Evolutionary conservation across 2,888 invertebrate genomes (phyloP).

Genomic region (Pseudococcus viburni): DNA sequence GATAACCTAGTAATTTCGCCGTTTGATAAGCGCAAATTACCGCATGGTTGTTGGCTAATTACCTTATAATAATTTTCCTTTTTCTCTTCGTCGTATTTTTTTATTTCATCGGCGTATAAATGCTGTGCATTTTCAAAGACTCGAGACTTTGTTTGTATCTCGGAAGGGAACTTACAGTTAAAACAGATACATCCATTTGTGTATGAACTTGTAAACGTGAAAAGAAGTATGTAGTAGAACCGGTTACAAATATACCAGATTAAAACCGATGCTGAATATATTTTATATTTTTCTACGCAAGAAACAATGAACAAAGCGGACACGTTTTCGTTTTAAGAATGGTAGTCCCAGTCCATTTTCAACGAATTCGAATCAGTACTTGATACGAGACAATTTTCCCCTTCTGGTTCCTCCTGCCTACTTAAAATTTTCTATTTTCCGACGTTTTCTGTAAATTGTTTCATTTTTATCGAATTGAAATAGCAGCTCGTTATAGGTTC

Average conservation of each 20-base stretch:
- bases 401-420: not conserved
- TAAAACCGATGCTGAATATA: slow-evolving; percentile 47
- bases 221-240: slow-evolving; percentile 45
- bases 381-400: not conserved
- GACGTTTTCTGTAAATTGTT: too few species aligned
- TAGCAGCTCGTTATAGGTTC: not conserved
- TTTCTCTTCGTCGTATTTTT: not conserved
- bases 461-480: not conserved
- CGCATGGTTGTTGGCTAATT: not conserved
- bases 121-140: not conserved
- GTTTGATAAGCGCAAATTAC: slow-evolving; percentile 26
- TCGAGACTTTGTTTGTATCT: slow-evolving; percentile 4
- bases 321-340: slow-evolving; percentile 34
- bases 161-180: slow-evolving; percentile 1
- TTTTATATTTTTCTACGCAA: slow-evolving; percentile 36
- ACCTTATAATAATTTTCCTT: not conserved
- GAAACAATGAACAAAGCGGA: slow-evolving; percentile 41
- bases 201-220: slow-evolving; percentile 30
- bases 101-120: not conserved
- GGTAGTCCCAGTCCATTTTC: not conserved
- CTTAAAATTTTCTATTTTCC: too few species aligned
- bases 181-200: slow-evolving; percentile 42
- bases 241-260: slow-evolving; percentile 47
- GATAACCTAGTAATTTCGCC: slow-evolving; percentile 12
- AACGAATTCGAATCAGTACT: not conserved